Conservation (phyloP, 2,113 vertebrate species). For the Oreochromis niloticus region DNA sequence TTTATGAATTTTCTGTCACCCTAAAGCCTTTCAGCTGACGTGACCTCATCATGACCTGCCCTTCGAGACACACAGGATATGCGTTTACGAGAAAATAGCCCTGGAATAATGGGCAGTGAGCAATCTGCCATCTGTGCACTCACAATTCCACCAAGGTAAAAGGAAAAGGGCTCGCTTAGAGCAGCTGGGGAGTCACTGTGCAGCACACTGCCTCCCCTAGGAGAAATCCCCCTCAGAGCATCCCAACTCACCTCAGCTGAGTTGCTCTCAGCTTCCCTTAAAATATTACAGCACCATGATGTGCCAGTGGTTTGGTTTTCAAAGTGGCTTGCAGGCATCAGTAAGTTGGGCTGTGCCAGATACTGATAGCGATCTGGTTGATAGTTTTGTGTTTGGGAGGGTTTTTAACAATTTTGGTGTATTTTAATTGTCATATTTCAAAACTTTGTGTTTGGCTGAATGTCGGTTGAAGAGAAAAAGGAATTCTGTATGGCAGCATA, state of each 20-base stretch:
- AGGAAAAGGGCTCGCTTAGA: neutral
- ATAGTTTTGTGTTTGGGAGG: neutral
- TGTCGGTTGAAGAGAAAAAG: neutral
- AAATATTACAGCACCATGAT: neutral
- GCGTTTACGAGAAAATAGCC: neutral
- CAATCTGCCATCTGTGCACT: constrained; percentile 35
- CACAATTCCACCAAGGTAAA: constrained; percentile 8
- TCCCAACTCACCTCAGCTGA: too few species aligned
- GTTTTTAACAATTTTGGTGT: neutral
- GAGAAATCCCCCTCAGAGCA: neutral
- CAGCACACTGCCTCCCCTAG: neutral
- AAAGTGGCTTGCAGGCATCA: neutral
- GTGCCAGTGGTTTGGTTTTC: neutral
- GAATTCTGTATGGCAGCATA: neutral
- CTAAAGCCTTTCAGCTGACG: neutral
- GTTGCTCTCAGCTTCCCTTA: neutral
- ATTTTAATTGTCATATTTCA: neutral
- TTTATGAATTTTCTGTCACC: neutral
- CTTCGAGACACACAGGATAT: neutral
- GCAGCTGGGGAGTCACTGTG: neutral
- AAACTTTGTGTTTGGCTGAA: neutral
- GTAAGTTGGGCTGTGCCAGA: neutral
- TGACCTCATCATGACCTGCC: constrained; percentile 17
- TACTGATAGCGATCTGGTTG: neutral
- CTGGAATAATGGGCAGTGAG: neutral